These are phyloP conservation scores for Microtus pennsylvanicus DNA, from an alignment of 2,113 vertebrate species.

Conservation along the genomic window DNA sequence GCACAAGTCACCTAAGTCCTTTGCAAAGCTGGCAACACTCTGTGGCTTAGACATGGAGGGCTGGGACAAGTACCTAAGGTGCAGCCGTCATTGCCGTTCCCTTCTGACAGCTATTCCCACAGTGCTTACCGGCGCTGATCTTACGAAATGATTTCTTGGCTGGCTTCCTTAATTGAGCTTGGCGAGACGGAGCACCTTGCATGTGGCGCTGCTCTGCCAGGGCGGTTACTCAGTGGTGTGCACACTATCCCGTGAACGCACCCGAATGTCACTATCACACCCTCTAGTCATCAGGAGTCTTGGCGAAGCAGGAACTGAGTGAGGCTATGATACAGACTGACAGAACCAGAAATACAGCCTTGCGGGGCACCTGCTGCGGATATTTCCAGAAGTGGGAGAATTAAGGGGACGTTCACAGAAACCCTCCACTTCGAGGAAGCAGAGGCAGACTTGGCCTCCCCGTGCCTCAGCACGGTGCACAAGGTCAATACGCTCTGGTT, in stretches of 20 bases:
- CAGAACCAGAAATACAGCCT: neutral
- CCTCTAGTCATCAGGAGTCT: conserved; percentile 64
- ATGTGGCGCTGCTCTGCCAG: conserved; percentile 63
- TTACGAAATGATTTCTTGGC: conserved; percentile 76
- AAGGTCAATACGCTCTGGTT: no score
- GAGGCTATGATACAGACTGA: neutral
- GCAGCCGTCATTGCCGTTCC: conserved; percentile 46
- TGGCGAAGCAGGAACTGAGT: conserved; percentile 39
- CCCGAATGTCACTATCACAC: conserved; percentile 67
- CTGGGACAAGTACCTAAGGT: conserved; percentile 22
- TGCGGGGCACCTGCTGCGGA: fast-evolving
- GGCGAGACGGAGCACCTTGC: conserved; percentile 59
- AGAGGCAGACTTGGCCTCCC: neutral
- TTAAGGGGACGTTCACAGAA: neutral
- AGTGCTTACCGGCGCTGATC: conserved; percentile 61
- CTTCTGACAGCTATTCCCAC: conserved; percentile 79
- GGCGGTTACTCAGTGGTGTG: conserved; percentile 74
- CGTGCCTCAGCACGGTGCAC: no score
- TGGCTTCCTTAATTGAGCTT: conserved; percentile 80
- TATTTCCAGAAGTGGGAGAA: neutral
- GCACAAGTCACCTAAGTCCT: conserved; percentile 16
- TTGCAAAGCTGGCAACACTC: conserved; percentile 48
- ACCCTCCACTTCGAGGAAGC: neutral
- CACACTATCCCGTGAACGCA: neutral
- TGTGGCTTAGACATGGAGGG: conserved; percentile 47